Evolutionary conservation across 30 jellyfish, hydroid and myxozoan genomes (phyloP).

Genomic region (Aurelia sp.): DNA sequence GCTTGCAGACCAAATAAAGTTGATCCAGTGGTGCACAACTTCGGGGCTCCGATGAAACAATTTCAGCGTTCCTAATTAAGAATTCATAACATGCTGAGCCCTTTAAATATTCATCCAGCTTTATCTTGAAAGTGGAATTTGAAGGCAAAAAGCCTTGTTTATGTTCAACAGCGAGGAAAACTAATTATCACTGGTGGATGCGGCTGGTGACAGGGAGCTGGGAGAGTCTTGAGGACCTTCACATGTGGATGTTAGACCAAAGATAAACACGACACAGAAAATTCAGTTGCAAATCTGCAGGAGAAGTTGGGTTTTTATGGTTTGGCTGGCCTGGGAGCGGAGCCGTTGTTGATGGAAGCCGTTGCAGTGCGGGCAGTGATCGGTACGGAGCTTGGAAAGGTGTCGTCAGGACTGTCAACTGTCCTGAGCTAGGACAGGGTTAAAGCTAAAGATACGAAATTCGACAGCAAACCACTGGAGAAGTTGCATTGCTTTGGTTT

Average conservation of each 20-base stretch:
- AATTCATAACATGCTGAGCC: constrained; percentile 66
- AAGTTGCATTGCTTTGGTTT: constrained; percentile 14
- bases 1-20: not conserved
- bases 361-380: not conserved
- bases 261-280: not conserved
- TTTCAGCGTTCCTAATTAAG: constrained; percentile 45
- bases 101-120: constrained; percentile 52
- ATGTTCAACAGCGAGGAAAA: constrained; percentile 27
- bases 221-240: no score
- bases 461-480: constrained; percentile 19
- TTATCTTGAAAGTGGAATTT: constrained; percentile 24
- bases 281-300: constrained; percentile 16
- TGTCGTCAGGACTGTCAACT: not conserved
- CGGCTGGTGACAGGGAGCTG: not conserved
- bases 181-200: constrained; percentile 1
- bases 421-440: constrained; percentile 3
- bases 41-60: constrained; percentile 15
- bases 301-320: constrained; percentile 16
- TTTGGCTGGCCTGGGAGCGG: not conserved
- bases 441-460: constrained; percentile 2
- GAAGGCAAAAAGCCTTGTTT: constrained; percentile 23
- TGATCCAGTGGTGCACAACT: not conserved
- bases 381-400: constrained; percentile 6
- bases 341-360: no score
- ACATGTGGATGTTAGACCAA: no score